phyloP scores from a whole-genome alignment of 2,797 vertebrate species.

The Lacerta viridis region DNA sequence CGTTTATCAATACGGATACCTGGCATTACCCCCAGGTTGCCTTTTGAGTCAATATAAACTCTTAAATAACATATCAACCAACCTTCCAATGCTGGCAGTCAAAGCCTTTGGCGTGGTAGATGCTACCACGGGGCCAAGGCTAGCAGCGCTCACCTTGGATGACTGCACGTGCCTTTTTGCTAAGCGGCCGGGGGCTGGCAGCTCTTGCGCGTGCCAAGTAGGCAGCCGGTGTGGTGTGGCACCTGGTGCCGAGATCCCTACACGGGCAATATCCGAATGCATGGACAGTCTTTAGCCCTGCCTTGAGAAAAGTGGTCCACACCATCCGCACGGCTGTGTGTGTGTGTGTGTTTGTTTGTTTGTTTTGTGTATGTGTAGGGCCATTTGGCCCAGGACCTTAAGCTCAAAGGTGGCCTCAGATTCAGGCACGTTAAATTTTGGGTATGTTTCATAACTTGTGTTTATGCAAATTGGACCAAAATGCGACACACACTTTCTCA shows the following conservation, averaged over 20 bases:
- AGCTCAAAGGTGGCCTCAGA: too few species aligned
- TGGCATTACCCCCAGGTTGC: conserved; percentile 1
- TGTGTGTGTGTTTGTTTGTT: too few species aligned
- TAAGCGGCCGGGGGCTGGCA: conserved; percentile 86
- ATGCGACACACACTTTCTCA: too few species aligned
- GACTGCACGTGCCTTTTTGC: conserved; percentile 85
- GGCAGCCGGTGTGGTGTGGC: conserved; percentile 42
- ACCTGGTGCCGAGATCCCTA: conserved; percentile 52
- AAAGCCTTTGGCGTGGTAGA: background rate
- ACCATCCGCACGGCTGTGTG: too few species aligned
- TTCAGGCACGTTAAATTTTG: too few species aligned
- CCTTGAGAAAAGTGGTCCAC: background rate
- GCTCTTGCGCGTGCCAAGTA: conserved; percentile 76
- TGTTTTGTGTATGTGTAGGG: too few species aligned
- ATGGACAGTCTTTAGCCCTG: background rate
- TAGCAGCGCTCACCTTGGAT: background rate
- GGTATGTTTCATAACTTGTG: too few species aligned
- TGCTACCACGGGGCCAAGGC: background rate
- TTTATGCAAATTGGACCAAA: too few species aligned
- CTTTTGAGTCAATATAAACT: conserved; percentile 43
- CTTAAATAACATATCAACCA: background rate
- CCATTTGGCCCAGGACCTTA: too few species aligned
- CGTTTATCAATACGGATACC: conserved; percentile 52
- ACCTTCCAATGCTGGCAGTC: background rate
- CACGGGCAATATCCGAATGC: conserved; percentile 15